Conservation (phyloP, 35 echinoderm and acorn worm genomes). For the Eucidaris tribuloides region DNA sequence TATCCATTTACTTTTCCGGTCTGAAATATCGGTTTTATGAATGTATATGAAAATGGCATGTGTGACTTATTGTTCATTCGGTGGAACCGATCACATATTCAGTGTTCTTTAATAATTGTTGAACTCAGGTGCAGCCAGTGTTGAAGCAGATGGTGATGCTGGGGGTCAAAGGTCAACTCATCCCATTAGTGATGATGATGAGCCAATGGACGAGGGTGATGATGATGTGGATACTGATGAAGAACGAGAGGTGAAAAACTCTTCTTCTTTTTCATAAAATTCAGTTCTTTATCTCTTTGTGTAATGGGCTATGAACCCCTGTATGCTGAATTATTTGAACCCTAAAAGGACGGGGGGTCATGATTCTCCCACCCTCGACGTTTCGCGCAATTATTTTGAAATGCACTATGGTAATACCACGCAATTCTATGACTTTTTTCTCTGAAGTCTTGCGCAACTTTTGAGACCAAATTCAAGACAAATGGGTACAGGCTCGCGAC, state of each 20-base stretch:
- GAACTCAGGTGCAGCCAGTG: background rate
- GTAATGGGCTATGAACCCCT: too few relatives aligned
- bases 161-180: background rate
- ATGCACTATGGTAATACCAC: too few relatives aligned
- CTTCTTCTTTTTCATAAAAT: too few relatives aligned
- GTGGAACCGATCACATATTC: background rate
- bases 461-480: too few relatives aligned
- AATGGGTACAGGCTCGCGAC: too few relatives aligned
- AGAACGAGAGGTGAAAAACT: background rate
- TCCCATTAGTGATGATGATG: background rate
- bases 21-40: background rate
- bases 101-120: background rate
- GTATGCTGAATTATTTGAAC: too few relatives aligned
- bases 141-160: background rate
- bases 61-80: background rate
- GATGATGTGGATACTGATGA: conserved; percentile 3
- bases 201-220: background rate
- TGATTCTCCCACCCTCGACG: too few relatives aligned
- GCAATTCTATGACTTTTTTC: too few relatives aligned
- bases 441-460: too few relatives aligned
- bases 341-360: too few relatives aligned
- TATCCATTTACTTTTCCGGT: background rate
- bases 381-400: too few relatives aligned
- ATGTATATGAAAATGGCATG: background rate
- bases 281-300: too few relatives aligned